These are phyloP conservation scores for Brachymystax lenok DNA, from an alignment of 2,797 vertebrate species.

Conservation along the genomic window DNA sequence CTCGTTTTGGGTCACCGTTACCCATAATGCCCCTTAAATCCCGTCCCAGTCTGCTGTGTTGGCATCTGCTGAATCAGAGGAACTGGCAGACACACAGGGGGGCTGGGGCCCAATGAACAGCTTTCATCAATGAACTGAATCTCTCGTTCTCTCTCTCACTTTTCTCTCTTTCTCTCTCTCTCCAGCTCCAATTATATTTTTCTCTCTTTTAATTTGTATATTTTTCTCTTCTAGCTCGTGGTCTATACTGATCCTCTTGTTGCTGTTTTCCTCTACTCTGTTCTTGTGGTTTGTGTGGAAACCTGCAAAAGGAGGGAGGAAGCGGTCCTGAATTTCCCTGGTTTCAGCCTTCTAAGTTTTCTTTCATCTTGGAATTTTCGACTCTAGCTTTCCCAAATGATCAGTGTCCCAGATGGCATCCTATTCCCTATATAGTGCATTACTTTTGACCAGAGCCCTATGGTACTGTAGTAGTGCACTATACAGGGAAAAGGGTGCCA, in stretches of 20 bases:
- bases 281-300: conserved; percentile 24
- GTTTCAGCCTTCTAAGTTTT: conserved; percentile 42
- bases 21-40: conserved; percentile 22
- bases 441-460: background rate
- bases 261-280: conserved; percentile 15
- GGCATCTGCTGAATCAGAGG: conserved; percentile 27
- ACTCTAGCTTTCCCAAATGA: conserved; percentile 41
- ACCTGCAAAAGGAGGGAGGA: conserved; percentile 32
- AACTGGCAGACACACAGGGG: background rate
- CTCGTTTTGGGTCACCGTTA: conserved; percentile 8
- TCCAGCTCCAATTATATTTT: background rate
- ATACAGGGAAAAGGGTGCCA: background rate
- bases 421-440: background rate
- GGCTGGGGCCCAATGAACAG: conserved; percentile 17
- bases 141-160: conserved; percentile 8
- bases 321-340: conserved; percentile 36
- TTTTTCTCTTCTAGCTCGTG: background rate
- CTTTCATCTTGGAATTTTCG: conserved; percentile 60
- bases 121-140: conserved; percentile 33
- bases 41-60: conserved; percentile 9
- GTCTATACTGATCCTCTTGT: conserved; percentile 7
- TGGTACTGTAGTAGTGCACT: background rate
- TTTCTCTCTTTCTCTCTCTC: background rate
- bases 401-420: background rate
- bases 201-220: background rate